Base-by-base conservation (phyloP, 2,888 invertebrate species). In the Dolichomitus sp. region DNA sequence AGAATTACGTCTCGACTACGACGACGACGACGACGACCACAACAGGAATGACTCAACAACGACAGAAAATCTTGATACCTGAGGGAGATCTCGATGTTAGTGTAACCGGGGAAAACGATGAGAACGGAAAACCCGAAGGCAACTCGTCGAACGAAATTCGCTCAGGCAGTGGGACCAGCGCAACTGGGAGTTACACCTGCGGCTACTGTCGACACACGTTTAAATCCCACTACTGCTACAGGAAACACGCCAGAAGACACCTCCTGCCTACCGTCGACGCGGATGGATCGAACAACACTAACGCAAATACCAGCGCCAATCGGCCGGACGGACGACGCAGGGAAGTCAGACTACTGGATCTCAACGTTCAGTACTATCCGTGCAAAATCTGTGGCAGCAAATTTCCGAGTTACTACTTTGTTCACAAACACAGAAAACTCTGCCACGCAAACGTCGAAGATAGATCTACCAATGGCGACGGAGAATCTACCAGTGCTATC, bases 391-490 rank as follows among this genome's bases (percentile, higher is more conserved):
- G 98, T 93, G 98, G 98, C 23, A 97, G 96, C 88, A 98, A 98
- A 93, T 98, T 98, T 93, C 98, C 98, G 1, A 98, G 98, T 86
- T 98, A 98, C 92, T 98, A 98, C 94, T 98, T 98, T 94, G 98
- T 98, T 30, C 98, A 98, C 93, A 98, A 98, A 91, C 98, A 98
- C 92, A 95, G 98, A 72, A 98, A 98, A 94, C 94, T 97, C 89
- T 98, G 98, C 90, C 98, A 98, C 91, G 96, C 96, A 0, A 96
- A 96, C 33, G 83, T 79, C 17, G 93, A 88, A 88, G 94, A 90
- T 74, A 75, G 61, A 3, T 73, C 42, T 1, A 85, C 72, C n/a
- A 77, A 52, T 11, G 85, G 69, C 12, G 69, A 79, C 40, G 72
- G 59, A 7, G 79, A 72, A 50, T 17, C 78, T 6, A 76, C 66